Base-by-base conservation (phyloP, 64 coral and sea anemone genomes). In the Montipora cactus region DNA sequence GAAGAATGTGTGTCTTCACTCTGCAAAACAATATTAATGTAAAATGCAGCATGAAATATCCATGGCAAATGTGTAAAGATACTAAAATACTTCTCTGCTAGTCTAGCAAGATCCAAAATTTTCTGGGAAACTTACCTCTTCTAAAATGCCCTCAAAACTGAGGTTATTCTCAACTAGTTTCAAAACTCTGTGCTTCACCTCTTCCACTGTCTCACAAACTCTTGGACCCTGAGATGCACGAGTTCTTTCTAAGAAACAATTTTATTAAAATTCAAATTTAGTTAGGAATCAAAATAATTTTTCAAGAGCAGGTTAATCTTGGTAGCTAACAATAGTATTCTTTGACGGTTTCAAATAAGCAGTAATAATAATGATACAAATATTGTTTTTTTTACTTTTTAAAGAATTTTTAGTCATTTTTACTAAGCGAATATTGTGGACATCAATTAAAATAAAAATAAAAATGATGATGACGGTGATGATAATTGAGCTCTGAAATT, bases 91-190 rank as follows among this genome's bases (percentile, higher is more conserved):
- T 37, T 37, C 37, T 57, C 11, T 57, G 53, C 53, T 57, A 6
- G 14, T 64, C 61, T 64, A 14, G 0, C 14, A 14, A 12, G 61
- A 14, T 14, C 61, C 61, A 64, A 15, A 4, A 15, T 12, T 12
- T 55, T 55, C 10, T 55, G 61, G 14, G 13, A 10, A 0, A 67
- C 82, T 4, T 1, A 86, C 90, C 90, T 92, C 90, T 48, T 69
- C 76, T 48, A 92, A 13, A 16, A 92, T 92, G 5, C 81, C 90
- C 46, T 92, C 90, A 84, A 92, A 92, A 85, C 90, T 92, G 7
- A 62, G 57, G 16, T 92, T 85, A 66, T 92, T 72, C 61, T 86
- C 55, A 61, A 92, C 82, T 53, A 92, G 59, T 57, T 64, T 61
- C 12, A 92, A 59, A 11, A 77, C 44, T 67, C 12, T 67, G n/a